phyloP scores from a whole-genome alignment of 2,888 invertebrate genomes.

The Fabriciana adippe region DNA sequence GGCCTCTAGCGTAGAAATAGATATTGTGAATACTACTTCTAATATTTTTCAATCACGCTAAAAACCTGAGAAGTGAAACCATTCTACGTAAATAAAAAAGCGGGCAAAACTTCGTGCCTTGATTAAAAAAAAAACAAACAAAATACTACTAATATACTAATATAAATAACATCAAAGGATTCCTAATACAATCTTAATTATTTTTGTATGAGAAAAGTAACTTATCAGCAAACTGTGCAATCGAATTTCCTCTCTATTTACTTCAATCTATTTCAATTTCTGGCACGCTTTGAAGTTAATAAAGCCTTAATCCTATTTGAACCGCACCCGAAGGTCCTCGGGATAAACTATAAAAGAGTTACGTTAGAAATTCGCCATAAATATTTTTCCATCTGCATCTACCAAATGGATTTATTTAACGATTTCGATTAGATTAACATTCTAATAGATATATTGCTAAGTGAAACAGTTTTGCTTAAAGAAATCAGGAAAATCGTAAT shows the following conservation, averaged over 20 bases:
- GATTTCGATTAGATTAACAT: constrained; percentile 40
- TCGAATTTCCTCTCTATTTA: not conserved
- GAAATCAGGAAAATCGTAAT: not conserved
- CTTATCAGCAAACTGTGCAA: not conserved
- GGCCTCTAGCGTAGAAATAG: too few species aligned
- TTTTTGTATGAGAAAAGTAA: not conserved
- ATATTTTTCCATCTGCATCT: constrained; percentile 44
- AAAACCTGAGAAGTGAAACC: too few species aligned
- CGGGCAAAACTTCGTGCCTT: too few species aligned
- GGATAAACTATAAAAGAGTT: constrained; percentile 42
- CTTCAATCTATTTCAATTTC: constrained; percentile 19
- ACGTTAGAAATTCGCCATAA: constrained; percentile 50
- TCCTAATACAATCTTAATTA: not conserved
- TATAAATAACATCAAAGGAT: not conserved
- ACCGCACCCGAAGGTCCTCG: constrained; percentile 3
- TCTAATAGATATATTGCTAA: not conserved
- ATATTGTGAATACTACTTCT: too few species aligned
- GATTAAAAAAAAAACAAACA: too few species aligned
- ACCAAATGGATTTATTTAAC: constrained; percentile 59
- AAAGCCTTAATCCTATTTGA: constrained; percentile 24
- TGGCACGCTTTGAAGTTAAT: constrained; percentile 12
- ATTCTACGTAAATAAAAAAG: too few species aligned
- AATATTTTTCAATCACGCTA: too few species aligned
- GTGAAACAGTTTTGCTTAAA: not conserved
- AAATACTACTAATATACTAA: too few species aligned